A percentile compares a stretch with the other conserved stretches of the same genome.
These are phyloP conservation scores for Varecia variegata DNA, from an alignment of 2,797 vertebrate species.

Conservation along the genomic window DNA sequence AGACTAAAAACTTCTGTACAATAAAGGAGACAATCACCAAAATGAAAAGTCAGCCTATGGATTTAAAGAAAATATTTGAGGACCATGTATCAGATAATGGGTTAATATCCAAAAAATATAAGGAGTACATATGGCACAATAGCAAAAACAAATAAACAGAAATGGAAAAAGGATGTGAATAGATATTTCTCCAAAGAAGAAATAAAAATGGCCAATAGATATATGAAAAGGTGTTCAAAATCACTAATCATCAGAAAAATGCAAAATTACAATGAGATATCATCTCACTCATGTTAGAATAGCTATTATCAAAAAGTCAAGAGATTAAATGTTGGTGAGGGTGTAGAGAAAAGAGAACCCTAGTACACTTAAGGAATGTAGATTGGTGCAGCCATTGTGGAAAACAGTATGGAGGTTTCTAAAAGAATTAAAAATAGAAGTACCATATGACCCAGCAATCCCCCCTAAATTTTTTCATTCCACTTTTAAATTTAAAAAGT, in stretches of 20 bases:
- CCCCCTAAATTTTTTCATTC: background rate
- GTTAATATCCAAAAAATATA: background rate
- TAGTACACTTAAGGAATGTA: background rate
- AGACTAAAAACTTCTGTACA: background rate
- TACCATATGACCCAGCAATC: background rate
- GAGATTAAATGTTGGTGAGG: background rate
- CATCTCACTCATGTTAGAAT: background rate
- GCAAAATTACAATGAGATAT: background rate
- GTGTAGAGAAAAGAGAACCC: background rate
- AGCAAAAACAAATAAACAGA: background rate
- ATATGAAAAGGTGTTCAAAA: background rate
- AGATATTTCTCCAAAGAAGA: background rate
- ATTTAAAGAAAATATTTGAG: background rate
- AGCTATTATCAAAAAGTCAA: background rate
- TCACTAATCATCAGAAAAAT: background rate
- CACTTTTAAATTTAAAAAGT: background rate
- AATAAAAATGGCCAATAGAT: background rate
- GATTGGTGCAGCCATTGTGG: background rate
- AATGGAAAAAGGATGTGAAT: background rate
- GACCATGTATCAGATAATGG: background rate
- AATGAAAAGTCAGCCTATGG: too few relatives aligned
- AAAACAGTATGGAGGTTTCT: background rate
- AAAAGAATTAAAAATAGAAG: background rate
- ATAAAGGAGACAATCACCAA: background rate
- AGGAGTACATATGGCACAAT: background rate